These are phyloP conservation scores for Lepidocyrtoides sp. DNA, from an alignment of 2,888 invertebrate genomes.

Conservation along the genomic window DNA sequence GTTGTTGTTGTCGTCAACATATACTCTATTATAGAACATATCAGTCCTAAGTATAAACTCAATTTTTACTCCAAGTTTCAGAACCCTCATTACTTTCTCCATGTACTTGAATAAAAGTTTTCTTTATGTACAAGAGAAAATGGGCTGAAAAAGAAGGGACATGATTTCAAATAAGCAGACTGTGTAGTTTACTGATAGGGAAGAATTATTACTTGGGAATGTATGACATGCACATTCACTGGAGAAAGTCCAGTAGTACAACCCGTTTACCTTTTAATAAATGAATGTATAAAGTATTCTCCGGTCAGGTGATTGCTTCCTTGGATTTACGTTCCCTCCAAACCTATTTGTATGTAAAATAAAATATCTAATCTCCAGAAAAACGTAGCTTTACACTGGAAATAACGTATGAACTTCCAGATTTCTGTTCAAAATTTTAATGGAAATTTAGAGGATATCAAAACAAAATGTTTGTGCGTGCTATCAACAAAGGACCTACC, in stretches of 20 bases:
- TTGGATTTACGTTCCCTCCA: too few species aligned
- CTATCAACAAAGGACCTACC: too few species aligned
- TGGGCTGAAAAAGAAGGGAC: neutral
- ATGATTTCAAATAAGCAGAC: neutral
- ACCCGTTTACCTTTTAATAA: neutral
- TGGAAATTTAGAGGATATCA: too few species aligned
- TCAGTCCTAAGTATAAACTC: neutral
- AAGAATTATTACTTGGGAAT: neutral
- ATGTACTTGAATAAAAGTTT: neutral
- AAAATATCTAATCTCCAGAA: too few species aligned
- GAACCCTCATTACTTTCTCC: neutral
- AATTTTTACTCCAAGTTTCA: neutral
- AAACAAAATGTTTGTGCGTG: too few species aligned
- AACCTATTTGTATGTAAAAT: too few species aligned
- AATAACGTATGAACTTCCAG: too few species aligned
- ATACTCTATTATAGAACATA: neutral
- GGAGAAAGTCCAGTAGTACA: neutral
- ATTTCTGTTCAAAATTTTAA: too few species aligned
- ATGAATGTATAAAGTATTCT: neutral
- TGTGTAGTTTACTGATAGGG: neutral
- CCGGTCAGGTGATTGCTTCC: neutral
- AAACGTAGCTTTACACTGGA: too few species aligned
- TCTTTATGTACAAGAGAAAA: neutral
- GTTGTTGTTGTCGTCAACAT: neutral
- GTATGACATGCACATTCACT: conserved; percentile 1